Evolutionary conservation across 2,113 vertebrate genomes (phyloP), one percentile per base, ranked within the genome.

Genomic region (Burhinus bistriatus): DNA sequence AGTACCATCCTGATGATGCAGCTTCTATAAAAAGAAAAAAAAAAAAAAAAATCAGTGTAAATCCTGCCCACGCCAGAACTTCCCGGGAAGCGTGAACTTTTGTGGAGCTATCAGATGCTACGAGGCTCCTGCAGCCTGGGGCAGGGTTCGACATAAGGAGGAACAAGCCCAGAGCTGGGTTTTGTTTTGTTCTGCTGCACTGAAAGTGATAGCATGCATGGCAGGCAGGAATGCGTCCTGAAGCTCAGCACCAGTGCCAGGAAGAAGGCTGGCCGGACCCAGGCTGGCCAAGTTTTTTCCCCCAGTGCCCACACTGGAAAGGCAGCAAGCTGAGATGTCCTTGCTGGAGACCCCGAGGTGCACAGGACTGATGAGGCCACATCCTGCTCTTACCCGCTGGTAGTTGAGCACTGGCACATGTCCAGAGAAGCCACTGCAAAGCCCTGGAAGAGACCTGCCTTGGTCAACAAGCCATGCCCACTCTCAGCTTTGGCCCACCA

Each of bases 1-100:
- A 91, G 78, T 45, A 49, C 87, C 47, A 5, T 30, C 73, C 59
- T 44, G 42, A 82, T 92, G 89, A 89, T 49, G 49, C 57, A 73
- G 77, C 73, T 82, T 64, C 95, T 95, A 75, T 96, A 88, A 86
- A 95, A 93, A 96, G 95, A 91, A 84, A 51, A 58, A 27, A 42
- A 90, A 49, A 26, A 40, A 27, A 21, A 36, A 42, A 47, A 34
- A 22, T 32, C 77, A 36, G 23, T 5, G 27, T 59, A 79, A 96
- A 93, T 55, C 66, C 42, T 91, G 70, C 81, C 69, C 70, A 61
- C 1, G 5, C 20, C 89, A 91, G 57, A 85, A 68, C 84, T 65
- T 83, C 83, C 66, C 12, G 47, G 90, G 57, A 84, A 72, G 30
- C 5, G 1, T 55, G 40, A 90, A 85, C 79, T 68, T 76, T 7